Conservation (phyloP, 2,113 vertebrate genomes). For the Bufo bufo region DNA sequence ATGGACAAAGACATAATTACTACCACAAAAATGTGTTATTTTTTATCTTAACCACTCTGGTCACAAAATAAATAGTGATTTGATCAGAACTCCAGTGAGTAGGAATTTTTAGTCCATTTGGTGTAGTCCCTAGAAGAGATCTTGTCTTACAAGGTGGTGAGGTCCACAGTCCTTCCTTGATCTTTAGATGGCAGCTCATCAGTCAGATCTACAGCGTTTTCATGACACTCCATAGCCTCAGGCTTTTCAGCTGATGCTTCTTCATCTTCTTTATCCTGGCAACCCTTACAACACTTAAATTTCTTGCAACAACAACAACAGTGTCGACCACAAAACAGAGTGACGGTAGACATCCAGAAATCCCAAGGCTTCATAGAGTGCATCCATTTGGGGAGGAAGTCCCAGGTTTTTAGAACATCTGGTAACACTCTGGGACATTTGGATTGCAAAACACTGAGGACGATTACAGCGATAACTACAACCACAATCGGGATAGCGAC, state of each 20-base stretch:
- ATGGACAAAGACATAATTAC: background rate
- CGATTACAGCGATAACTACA: conserved; percentile 70
- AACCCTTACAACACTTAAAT: conserved; percentile 65
- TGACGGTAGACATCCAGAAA: conserved; percentile 60
- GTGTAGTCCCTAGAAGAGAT: background rate
- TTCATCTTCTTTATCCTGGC: conserved; percentile 59
- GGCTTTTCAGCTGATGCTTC: conserved; percentile 62
- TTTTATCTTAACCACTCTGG: background rate
- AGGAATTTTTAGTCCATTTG: background rate
- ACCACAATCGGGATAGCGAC: conserved; percentile 77
- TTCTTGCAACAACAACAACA: conserved; percentile 83
- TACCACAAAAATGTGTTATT: background rate
- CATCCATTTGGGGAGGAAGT: conserved; percentile 86
- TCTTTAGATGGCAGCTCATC: conserved; percentile 61
- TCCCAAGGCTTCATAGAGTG: conserved; percentile 91
- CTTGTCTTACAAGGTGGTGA: conserved; percentile 24
- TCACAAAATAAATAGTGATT: background rate
- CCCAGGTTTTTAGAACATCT: conserved; percentile 78
- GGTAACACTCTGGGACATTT: conserved; percentile 74
- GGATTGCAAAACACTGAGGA: conserved; percentile 82
- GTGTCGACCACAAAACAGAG: conserved; percentile 69
- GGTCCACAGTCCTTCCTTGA: background rate
- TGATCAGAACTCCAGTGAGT: background rate
- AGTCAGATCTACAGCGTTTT: conserved; percentile 74
- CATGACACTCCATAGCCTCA: conserved; percentile 75